Percentiles rank a stretch among this genome's conserved stretches.
These are phyloP conservation scores for Melanotus villosus DNA, from an alignment of 2,888 invertebrate species.

Conservation along the genomic window DNA sequence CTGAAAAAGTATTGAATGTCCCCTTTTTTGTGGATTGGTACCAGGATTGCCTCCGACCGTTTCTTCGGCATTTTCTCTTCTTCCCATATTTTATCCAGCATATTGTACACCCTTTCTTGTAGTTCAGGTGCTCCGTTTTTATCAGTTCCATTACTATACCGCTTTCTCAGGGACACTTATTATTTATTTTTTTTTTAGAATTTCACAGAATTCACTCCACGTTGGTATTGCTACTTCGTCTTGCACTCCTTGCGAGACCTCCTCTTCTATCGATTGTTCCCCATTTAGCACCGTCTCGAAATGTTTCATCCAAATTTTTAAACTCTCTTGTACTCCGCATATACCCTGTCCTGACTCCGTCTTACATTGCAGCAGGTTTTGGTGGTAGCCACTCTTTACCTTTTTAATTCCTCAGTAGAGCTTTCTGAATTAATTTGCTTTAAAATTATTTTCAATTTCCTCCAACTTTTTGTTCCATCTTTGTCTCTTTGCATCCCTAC, in stretches of 20 bases:
- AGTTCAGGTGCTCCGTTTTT: not conserved
- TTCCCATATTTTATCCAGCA: slow-evolving; percentile 14
- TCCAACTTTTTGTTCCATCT: not conserved
- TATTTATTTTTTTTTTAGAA: not conserved
- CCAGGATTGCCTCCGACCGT: not conserved
- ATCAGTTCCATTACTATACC: not conserved
- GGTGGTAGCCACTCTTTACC: not conserved
- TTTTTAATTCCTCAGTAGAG: slow-evolving; percentile 8
- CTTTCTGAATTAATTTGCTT: not conserved
- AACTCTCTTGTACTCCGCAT: not conserved
- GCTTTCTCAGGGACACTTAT: not conserved
- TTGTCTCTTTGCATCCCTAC: not conserved
- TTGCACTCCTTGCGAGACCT: not conserved
- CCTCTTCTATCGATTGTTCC: slow-evolving; percentile 1
- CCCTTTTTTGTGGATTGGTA: slow-evolving; percentile 3
- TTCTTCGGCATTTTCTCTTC: slow-evolving; percentile 22
- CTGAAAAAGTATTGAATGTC: too few relatives aligned
- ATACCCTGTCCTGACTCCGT: not conserved
- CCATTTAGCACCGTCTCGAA: not conserved
- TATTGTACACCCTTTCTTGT: not conserved
- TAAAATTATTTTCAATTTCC: slow-evolving; percentile 1
- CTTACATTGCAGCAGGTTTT: not conserved
- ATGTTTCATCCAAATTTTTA: slow-evolving; percentile 2
- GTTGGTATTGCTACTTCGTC: not conserved
- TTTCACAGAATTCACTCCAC: not conserved